A percentile compares a stretch with the other conserved stretches of the same genome.
Evolutionary conservation across 1,140 invertebrate genomes (phyloP).

Genomic region (Lepidurus couesii): DNA sequence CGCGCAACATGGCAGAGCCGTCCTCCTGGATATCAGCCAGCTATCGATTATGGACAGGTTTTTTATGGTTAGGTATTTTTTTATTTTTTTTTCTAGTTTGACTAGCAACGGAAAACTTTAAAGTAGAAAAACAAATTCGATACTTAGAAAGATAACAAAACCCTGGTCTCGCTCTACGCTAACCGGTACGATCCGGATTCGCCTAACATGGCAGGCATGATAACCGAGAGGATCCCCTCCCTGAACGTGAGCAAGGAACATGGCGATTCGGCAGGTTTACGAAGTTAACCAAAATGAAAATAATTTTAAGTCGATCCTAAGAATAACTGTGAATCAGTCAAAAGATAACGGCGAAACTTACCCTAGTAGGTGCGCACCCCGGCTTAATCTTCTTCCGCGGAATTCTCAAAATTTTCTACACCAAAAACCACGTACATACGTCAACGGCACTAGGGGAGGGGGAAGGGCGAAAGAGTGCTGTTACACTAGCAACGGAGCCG

Average conservation of each 20-base stretch:
- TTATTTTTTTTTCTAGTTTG: too few species aligned
- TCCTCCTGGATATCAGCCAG: too few species aligned
- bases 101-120: too few species aligned
- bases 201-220: neutral
- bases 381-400: constrained; percentile 31
- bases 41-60: too few species aligned
- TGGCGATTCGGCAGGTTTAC: neutral
- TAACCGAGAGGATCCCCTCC: neutral
- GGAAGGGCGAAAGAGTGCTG: neutral
- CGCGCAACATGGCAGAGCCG: too few species aligned
- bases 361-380: constrained; percentile 34
- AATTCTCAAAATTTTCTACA: constrained; percentile 35
- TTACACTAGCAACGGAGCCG: neutral
- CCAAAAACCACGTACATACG: constrained; percentile 21
- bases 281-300: constrained; percentile 12
- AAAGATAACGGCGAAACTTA: constrained; percentile 16
- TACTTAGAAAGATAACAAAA: neutral
- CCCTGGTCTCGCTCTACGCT: neutral
- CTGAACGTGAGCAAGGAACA: neutral
- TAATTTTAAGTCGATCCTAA: neutral
- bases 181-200: constrained; percentile 13
- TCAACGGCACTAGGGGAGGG: neutral
- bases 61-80: too few species aligned
- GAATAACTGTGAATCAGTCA: neutral
- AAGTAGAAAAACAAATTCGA: too few species aligned